These are phyloP conservation scores for Sepiola atlantica DNA, from an alignment of 2,888 invertebrate species.

Conservation along the genomic window DNA sequence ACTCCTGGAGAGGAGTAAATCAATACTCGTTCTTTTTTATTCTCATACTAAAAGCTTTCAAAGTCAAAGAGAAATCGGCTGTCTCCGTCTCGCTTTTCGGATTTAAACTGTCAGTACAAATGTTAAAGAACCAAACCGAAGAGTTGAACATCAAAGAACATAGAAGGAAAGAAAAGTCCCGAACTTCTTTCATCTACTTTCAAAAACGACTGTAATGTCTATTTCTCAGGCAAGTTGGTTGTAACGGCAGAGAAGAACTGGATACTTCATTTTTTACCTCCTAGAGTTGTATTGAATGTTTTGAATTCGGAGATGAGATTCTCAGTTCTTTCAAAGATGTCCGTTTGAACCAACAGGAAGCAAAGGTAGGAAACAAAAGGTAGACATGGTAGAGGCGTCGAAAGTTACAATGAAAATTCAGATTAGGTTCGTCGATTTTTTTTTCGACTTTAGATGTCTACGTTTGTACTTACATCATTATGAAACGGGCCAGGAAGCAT, in stretches of 20 bases:
- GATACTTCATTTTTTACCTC: background rate
- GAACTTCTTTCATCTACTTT: background rate
- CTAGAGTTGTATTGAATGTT: background rate
- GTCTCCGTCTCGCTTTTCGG: background rate
- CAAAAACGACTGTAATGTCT: background rate
- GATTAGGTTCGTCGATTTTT: background rate
- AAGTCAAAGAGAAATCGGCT: background rate
- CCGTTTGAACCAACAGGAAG: background rate
- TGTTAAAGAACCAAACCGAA: background rate
- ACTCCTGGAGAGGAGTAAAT: no score
- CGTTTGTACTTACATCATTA: background rate
- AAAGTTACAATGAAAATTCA: background rate
- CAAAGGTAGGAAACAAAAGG: background rate
- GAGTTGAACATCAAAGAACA: background rate
- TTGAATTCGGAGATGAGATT: background rate
- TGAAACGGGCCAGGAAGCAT: background rate
- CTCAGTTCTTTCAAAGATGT: background rate
- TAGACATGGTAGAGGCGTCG: background rate
- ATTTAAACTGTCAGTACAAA: background rate
- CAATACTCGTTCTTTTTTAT: background rate
- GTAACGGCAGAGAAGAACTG: background rate
- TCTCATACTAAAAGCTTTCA: background rate
- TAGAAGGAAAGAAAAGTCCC: background rate
- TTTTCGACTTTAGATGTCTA: background rate
- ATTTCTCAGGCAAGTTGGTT: background rate